Evolutionary conservation across 2,888 invertebrate species (phyloP), one percentile per base, ranked within the genome.

Genomic region (Muschampia plurimacula): DNA sequence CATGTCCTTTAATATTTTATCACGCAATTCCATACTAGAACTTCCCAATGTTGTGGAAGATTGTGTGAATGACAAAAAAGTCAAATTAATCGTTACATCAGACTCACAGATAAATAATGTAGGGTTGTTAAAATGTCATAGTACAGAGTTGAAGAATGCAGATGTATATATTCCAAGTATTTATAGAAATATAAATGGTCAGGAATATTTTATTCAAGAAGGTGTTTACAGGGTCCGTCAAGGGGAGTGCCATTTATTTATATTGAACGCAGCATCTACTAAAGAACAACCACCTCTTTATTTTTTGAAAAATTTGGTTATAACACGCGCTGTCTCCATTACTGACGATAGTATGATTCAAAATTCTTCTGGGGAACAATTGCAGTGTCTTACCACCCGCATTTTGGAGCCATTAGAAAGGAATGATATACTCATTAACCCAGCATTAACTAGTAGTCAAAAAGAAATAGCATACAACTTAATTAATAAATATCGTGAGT

Each of bases 401-500:
- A 66, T 32, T 49, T 66, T 66, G 9, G 49, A 66, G 4, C 49
- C 49, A 66, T 10, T 66, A 36, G 8, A 66, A 12, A 52, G n/a
- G 32, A 66, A 44, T 15, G 49, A 66, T n/a, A 66, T 66, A 46
- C 65, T n/a, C 52, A 66, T 66, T 32, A 66, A 66, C 32, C n/a
- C 8, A 52, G 65, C 52, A 49, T 66, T 66, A 52, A 52, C 32
- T n/a, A 36, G 8, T 66, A n/a, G 15, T 52, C 32, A 52, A 52
- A 66, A 66, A 52, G 65, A 66, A 36, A 66, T 13, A 13, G 65
- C 36, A 9, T 66, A 49, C 49, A 52, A 52, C 9, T 36, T 66
- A 49, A 66, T 66, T 36, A 12, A 67, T 67, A 67, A 67, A 55
- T 74, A 72, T 60, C 49, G 76, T 15, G 62, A 73, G 22, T 73